Base-by-base conservation (phyloP, 2,113 vertebrate species). In the Indicator indicator region DNA sequence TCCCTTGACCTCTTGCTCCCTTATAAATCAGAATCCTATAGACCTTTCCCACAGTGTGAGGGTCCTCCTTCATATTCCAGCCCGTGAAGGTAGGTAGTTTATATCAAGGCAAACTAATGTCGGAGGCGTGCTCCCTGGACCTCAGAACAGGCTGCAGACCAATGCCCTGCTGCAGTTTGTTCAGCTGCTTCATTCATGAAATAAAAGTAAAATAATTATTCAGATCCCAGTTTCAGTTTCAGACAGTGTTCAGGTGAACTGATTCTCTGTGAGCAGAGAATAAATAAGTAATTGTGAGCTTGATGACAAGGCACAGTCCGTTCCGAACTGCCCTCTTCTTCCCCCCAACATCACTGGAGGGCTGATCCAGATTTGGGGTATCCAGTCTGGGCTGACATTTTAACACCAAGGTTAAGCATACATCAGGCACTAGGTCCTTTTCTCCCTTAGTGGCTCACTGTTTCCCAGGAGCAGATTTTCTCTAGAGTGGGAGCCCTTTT, bases 11-110 rank as follows among this genome's bases (percentile, higher is more conserved):
- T 95, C 87, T 63, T 86, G 94, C 64, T 90, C 90, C 82, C 76
- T 90, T 94, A 96, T 97, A 97, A 97, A 97, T 97, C 96, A 97
- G 92, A 93, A 86, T 83, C 95, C 83, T 88, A 94, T 85, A 95
- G 90, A 96, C 96, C 94, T 96, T 94, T 96, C 94, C 94, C 93
- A 92, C 83, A 86, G 75, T 21, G 80, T 0, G 20, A 88, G 84
- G 83, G 86, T 74, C 64, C 78, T 94, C 91, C 94, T 96, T 80
- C 70, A 2, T 88, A 54, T 67, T 86, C 1, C 0, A 69, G 92
- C 16, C 76, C 86, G 67, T 56, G 88, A 91, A 94, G 84, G 69
- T 76, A 77, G 28, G 82, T 48, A 58, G 89, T 95, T 95, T 71
- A 71, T 80, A 90, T 72, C 44, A 80, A 86, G 70, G 70, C 67